Base-by-base conservation (phyloP, 2,113 vertebrate genomes). In the Carollia perspicillata region DNA sequence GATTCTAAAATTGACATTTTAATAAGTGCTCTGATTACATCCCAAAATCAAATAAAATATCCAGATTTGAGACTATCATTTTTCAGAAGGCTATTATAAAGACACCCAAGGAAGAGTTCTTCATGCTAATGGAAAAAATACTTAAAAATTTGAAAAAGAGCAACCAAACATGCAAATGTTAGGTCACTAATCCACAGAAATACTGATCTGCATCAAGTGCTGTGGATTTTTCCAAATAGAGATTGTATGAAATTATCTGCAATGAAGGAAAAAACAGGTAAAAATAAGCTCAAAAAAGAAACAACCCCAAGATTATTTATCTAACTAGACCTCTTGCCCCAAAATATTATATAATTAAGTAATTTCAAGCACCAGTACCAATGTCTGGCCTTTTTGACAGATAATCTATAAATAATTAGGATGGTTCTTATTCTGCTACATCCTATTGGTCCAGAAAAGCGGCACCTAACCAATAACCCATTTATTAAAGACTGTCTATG, bases 21-120 rank as follows among this genome's bases (percentile, higher is more conserved):
- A 87, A 91, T 81, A 94, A 93, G 77, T 60, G 26, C 30, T 87
- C 40, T 83, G n/a, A 93, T 90, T 87, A 75, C 14, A 87, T 30
- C 55, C 33, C 37, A 77, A 77, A 30, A 90, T 69, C 17, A 75
- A 66, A 94, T 93, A 80, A 96, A 90, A 60, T 71, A 63, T 49
- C 14, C 51, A 94, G 44, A 60, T 35, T 47, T 66, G 63, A 93
- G 69, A 84, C 33, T 83, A 23, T 79, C 63, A 72, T 79, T 89
- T 94, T 92, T 79, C 47, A 91, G 35, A 94, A 14, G 16, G 53
- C 16, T 72, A 28, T 51, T 91, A 44, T 91, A 44, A 72, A 91
- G 81, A 88, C 23, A 69, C 9, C 42, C 33, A 83, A 49, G 28
- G 28, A 78, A 71, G 42, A 83, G 40, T 63, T 89, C 28, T 69